Evolutionary conservation across 2,113 vertebrate species (phyloP).

Genomic region (Miniopterus natalensis): DNA sequence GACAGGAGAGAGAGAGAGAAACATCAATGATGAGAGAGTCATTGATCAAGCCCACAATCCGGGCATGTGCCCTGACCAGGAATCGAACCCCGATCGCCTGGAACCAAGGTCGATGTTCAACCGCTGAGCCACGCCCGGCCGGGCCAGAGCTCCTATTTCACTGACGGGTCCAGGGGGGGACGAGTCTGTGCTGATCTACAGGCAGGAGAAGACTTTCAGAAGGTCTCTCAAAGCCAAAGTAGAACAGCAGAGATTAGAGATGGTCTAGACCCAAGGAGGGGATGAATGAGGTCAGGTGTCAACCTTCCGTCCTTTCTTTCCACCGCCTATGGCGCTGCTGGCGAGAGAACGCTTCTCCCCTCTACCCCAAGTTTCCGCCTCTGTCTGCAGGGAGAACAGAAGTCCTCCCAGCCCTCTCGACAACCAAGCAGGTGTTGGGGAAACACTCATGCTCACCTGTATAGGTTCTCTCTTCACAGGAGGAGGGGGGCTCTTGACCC

Average conservation of each 20-base stretch:
- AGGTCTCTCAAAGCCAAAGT: neutral
- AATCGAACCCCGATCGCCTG: too few relatives aligned
- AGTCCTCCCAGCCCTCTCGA: neutral
- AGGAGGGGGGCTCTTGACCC: neutral
- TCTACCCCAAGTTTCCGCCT: neutral
- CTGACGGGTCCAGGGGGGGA: neutral
- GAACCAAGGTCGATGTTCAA: too few relatives aligned
- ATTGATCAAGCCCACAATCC: too few relatives aligned
- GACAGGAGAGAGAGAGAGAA: too few relatives aligned
- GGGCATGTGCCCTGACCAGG: too few relatives aligned
- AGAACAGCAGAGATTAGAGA: neutral
- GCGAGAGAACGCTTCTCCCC: neutral
- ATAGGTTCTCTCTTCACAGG: neutral
- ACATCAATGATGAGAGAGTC: too few relatives aligned
- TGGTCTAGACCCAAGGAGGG: neutral
- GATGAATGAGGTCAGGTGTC: neutral
- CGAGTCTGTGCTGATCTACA: fast-evolving
- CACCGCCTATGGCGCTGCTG: neutral
- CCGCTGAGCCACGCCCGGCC: too few relatives aligned
- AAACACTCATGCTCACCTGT: neutral
- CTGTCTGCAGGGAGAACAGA: neutral
- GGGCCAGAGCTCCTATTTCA: neutral
- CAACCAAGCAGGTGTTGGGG: neutral
- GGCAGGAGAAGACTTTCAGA: neutral
- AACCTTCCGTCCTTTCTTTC: neutral